These are phyloP conservation scores for Apodemia hepburni DNA, from an alignment of 2,888 invertebrate species.

Conservation along the genomic window DNA sequence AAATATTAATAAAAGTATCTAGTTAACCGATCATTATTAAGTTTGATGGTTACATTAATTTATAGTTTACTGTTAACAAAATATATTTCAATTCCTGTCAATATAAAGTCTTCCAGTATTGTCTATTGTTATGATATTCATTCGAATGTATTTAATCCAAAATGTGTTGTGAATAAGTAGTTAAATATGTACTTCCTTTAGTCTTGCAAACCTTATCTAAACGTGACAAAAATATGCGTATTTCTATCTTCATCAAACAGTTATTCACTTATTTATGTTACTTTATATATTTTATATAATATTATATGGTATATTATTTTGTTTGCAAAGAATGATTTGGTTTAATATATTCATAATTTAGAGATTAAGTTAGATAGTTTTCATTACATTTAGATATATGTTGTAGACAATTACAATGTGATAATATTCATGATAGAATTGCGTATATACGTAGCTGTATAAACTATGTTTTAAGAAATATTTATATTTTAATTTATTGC, in stretches of 20 bases:
- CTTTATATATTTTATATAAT: slow-evolving; percentile 4
- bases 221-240: not conserved
- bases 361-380: slow-evolving; percentile 30
- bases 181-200: slow-evolving; percentile 26
- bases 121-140: slow-evolving; percentile 30
- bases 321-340: not conserved
- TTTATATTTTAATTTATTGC: not conserved
- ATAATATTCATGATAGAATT: slow-evolving; percentile 29
- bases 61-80: not conserved
- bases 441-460: too few relatives aligned
- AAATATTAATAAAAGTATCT: not conserved
- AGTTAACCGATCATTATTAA: not conserved
- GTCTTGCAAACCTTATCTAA: not conserved
- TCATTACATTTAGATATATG: slow-evolving; percentile 27
- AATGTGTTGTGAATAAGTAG: slow-evolving; percentile 33
- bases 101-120: slow-evolving; percentile 33
- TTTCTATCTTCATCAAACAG: not conserved
- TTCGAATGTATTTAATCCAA: slow-evolving; percentile 26
- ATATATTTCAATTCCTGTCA: slow-evolving; percentile 10
- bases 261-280: not conserved
- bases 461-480: not conserved
- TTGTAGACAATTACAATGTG: slow-evolving; percentile 47
- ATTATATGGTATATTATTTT: not conserved
- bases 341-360: not conserved
- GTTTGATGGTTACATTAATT: slow-evolving; percentile 1